phyloP scores from a whole-genome alignment of 2,797 vertebrate species.

The Diplodus sargus region DNA sequence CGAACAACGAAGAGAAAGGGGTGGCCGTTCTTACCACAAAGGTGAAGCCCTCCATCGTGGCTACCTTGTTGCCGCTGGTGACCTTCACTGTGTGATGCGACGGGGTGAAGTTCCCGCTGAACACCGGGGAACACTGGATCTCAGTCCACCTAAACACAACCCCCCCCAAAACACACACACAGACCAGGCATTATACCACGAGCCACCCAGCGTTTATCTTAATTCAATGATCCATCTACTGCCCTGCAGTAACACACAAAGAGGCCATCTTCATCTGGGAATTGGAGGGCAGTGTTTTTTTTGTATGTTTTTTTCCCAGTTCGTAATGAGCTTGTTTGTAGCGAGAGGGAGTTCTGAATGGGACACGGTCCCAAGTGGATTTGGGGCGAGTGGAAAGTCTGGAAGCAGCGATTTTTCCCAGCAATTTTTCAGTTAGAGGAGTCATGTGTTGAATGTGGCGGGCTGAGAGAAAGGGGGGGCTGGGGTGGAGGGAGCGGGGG shows the following conservation, averaged over 20 bases:
- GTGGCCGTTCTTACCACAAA: constrained; percentile 90
- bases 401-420: constrained; percentile 70
- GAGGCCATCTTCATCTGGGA: constrained; percentile 61
- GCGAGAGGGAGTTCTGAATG: constrained; percentile 62
- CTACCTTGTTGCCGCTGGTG: constrained; percentile 85
- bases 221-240: constrained; percentile 78
- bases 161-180: constrained; percentile 71
- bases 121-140: constrained; percentile 76
- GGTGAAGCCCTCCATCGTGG: constrained; percentile 86
- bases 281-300: constrained; percentile 42
- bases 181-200: constrained; percentile 70
- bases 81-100: constrained; percentile 88
- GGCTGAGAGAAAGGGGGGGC: neutral
- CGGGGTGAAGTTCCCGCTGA: constrained; percentile 80
- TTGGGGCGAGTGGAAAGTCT: constrained; percentile 60
- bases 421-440: constrained; percentile 79
- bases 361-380: constrained; percentile 48
- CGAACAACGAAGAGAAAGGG: neutral
- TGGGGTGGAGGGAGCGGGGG: neutral
- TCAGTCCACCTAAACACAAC: constrained; percentile 86
- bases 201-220: constrained; percentile 70
- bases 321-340: constrained; percentile 64
- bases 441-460: constrained; percentile 71
- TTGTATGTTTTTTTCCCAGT: neutral
- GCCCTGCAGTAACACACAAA: constrained; percentile 72